Evolutionary conservation across 2,797 vertebrate genomes (phyloP), one percentile per base, ranked within the genome.

Genomic region (Buphagus erythrorhynchus): DNA sequence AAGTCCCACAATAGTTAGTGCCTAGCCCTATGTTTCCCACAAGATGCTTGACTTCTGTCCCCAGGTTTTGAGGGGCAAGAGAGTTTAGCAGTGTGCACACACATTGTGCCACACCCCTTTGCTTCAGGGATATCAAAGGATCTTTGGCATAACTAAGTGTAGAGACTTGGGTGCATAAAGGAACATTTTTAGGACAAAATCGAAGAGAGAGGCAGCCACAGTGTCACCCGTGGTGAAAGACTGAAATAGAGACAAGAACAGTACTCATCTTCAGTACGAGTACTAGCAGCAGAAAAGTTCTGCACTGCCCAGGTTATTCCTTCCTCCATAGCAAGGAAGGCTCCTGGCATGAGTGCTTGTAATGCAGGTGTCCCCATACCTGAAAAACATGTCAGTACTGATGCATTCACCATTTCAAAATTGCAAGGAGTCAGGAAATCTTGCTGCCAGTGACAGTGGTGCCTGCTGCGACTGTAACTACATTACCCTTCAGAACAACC

Each of bases 251-350:
- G 74, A 29, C 4, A 22, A 85, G 51, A 76, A 36, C 2, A 31
- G 36, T 29, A 75, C 11, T 68, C 3, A 12, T 49, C 48, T 45
- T 85, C 38, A n/a, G 22, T 33, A 73, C 0, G 0, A 80, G 11
- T 31, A 45, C 7, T 21, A 88, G 11, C 22, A 69, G 57, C 16
- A 71, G 22, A 9, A 49, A 74, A 71, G 74, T 61, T 67, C 57
- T 72, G 35, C 57, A 13, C 14, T 54, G 36, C 19, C 19, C 9
- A 25, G 20, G 8, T 36, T 72, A 51, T 17, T 84, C 46, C n/a
- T 65, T 61, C 18, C 31, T 81, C 40, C 22, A 38, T 2, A 79
- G 36, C 1, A 11, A 79, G 40, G 36, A 77, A 20, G 22, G 5
- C 65, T 45, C 20, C 57, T 67, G 42, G n/a, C 45, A 62, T 15